Evolutionary conservation across 2,888 invertebrate genomes (phyloP).

Genomic region (Heliconius ismenius): DNA sequence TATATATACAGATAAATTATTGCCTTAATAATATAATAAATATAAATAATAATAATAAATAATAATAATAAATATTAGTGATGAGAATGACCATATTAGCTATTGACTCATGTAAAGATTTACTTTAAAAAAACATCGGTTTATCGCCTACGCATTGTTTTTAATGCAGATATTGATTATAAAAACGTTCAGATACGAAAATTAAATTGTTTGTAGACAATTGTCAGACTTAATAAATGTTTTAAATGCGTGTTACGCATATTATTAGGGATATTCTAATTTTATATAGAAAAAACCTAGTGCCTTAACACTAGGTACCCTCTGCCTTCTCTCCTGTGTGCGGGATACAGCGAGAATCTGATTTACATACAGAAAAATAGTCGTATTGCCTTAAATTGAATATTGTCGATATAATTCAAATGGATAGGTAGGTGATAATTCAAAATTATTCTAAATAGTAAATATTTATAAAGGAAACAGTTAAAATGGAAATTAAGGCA

Average conservation of each 20-base stretch:
- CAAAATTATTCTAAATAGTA: not conserved
- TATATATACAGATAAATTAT: not conserved
- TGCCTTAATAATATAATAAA: too few relatives aligned
- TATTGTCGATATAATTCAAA: not conserved
- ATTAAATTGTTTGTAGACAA: not conserved
- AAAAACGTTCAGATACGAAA: not conserved
- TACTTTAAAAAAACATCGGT: not conserved
- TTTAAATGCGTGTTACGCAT: not conserved
- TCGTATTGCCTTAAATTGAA: not conserved
- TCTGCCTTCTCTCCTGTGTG: too few relatives aligned
- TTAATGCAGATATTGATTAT: not conserved
- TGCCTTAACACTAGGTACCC: too few relatives aligned
- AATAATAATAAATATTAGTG: too few relatives aligned
- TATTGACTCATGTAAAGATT: not conserved
- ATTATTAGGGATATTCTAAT: too few relatives aligned
- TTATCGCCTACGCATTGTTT: not conserved
- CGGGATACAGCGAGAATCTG: too few relatives aligned
- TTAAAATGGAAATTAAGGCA: not conserved
- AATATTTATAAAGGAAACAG: slow-evolving; percentile 9
- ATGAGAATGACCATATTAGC: not conserved
- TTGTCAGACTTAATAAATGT: not conserved
- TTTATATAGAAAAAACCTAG: too few relatives aligned
- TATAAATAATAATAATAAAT: too few relatives aligned
- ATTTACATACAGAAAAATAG: too few relatives aligned
- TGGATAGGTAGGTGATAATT: not conserved